Evolutionary conservation across 2,797 vertebrate species (phyloP).

Genomic region (Moxostoma hubbsi): DNA sequence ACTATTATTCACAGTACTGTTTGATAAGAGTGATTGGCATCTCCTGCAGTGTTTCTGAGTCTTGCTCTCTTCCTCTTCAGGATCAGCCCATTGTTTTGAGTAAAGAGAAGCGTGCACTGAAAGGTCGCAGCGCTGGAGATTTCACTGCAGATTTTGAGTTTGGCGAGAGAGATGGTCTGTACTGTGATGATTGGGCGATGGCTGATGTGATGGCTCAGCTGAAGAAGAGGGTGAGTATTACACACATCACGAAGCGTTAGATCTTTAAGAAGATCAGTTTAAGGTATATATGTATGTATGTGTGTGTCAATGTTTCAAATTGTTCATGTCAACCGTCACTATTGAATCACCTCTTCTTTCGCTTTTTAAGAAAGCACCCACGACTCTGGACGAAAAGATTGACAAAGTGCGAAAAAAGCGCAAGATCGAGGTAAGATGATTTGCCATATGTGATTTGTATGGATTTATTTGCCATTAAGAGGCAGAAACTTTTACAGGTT

Average conservation of each 20-base stretch:
- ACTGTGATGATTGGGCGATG: slow-evolving; percentile 80
- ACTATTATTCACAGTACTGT: too few species aligned
- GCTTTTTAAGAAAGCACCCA: slow-evolving; percentile 79
- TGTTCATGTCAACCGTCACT: not conserved
- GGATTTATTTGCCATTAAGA: too few species aligned
- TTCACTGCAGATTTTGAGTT: slow-evolving; percentile 87
- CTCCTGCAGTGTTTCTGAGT: too few species aligned
- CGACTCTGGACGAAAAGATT: slow-evolving; percentile 95
- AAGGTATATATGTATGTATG: too few species aligned
- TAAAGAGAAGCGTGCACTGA: slow-evolving; percentile 75
- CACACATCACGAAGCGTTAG: not conserved
- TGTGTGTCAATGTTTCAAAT: too few species aligned
- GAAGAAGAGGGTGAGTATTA: slow-evolving; percentile 82
- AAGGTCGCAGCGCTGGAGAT: slow-evolving; percentile 66
- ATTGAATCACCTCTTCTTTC: not conserved
- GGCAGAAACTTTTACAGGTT: too few species aligned
- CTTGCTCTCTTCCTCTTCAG: slow-evolving; percentile 59
- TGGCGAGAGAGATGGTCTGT: slow-evolving; percentile 79
- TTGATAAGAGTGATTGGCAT: too few species aligned
- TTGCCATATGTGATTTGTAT: not conserved
- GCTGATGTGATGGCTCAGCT: slow-evolving; percentile 86
- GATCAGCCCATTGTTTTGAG: slow-evolving; percentile 75
- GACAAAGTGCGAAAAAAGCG: slow-evolving; percentile 90
- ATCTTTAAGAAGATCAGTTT: too few species aligned
- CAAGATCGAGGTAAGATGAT: slow-evolving; percentile 82